Evolutionary conservation across 2,113 vertebrate genomes (phyloP), one percentile per base, ranked within the genome.

Genomic region (Xenus cinereus): DNA sequence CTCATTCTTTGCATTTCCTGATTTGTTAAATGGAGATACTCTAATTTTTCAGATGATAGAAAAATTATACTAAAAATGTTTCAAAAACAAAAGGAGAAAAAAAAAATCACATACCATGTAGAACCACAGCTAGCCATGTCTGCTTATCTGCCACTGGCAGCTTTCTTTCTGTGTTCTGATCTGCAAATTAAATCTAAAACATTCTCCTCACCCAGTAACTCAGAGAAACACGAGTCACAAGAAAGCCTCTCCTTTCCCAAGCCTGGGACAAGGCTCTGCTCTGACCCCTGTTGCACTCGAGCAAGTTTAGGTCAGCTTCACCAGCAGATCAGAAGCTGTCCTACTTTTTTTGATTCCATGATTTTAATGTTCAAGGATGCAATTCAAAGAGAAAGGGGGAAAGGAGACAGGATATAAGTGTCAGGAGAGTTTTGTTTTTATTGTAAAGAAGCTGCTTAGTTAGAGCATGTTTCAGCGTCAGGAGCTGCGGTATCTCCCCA

Each of bases 251-350:
- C 24, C 22, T 53, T 23, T 67, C 27, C 41, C n/a, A 67, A 4
- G 15, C 7, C 21, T 79, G 32, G 32, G 28, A 66, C 26, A 74
- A 57, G 12, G 14, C 51, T 87, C 51, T 64, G 48, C 60, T 82
- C 16, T 0, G 3, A 71, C 22, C 3, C 54, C 74, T 7, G 27
- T 10, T 1, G 0, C 28, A 26, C 48, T 32, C 4, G 6, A 37
- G 23, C 11, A 57, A 67, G 60, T 35, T 53, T 15, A 45, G 37
- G 37, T 66, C 74, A 67, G 27, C 14, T 78, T 22, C 37, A 63
- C 24, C 7, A 17, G 11, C 56, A 59, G 46, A 45, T 57, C 33
- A 41, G 57, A 92, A 88, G 45, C 18, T 95, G 27, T 32, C 50
- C 82, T 82, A 37, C 24, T 45, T 53, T 64, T 71, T 86, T 59